A percentile compares a stretch with the other conserved stretches of the same genome.
These are phyloP conservation scores for Pantherophis alleghaniensis DNA, from an alignment of 2,797 vertebrate species.

Conservation along the genomic window DNA sequence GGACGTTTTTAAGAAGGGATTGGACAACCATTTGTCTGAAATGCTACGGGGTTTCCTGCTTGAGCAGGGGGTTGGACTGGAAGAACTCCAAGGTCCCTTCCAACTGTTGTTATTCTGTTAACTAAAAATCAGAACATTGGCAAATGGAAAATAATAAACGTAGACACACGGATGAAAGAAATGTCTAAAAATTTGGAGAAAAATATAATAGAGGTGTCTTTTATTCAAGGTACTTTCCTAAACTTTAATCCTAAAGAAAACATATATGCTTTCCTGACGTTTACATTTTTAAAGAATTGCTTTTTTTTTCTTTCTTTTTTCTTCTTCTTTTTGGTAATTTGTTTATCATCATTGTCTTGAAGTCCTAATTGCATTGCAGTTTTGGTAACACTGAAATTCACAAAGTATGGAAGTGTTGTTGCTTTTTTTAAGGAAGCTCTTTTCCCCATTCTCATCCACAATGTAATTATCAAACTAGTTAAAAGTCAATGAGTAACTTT, in stretches of 20 bases:
- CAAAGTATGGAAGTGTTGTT: neutral
- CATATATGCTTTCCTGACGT: neutral
- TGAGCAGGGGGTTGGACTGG: neutral
- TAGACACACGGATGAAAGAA: neutral
- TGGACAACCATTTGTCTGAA: neutral
- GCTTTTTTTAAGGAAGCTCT: accelerated
- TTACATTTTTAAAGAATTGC: neutral
- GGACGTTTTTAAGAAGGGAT: neutral
- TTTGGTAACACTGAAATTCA: neutral
- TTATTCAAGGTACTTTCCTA: neutral
- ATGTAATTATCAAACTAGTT: neutral
- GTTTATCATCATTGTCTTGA: neutral
- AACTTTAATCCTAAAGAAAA: neutral
- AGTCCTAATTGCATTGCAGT: neutral
- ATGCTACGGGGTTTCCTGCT: neutral
- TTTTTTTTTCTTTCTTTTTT: neutral
- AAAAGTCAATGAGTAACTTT: neutral
- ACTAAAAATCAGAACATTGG: neutral
- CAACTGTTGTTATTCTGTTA: neutral
- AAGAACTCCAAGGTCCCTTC: neutral
- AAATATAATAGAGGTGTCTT: neutral
- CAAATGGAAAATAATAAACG: neutral
- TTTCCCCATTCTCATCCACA: too few species aligned
- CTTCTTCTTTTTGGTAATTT: neutral
- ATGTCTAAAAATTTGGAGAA: neutral